Evolutionary conservation across 2,113 vertebrate species (phyloP), one percentile per base, ranked within the genome.

Genomic region (Vulpes ferrilata): DNA sequence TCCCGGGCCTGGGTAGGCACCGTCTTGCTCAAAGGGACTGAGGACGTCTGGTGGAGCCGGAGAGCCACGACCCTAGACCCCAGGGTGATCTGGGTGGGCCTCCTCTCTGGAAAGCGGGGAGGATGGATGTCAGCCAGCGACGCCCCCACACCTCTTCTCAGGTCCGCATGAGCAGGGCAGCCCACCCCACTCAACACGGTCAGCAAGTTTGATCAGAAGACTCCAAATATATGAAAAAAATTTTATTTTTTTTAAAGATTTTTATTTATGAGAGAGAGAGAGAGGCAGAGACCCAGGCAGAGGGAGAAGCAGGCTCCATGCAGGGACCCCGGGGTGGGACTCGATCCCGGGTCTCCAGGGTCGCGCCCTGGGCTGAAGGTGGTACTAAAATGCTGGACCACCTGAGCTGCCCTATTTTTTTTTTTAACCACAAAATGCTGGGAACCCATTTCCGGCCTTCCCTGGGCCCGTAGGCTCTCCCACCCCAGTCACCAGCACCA

Each of bases 401-500:
- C 43, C 43, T 43, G 43, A 5, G 43, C 43, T 43, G 43, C 43
- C 43, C 43, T 43, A 7, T 43, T 7, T n/a, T 64, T 20, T n/a
- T 81, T 35, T 27, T 13, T 51, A 30, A 62, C 83, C 57, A 76
- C 27, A 81, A 25, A 71, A 19, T 38, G 48, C 11, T 51, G 32
- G 57, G 51, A 94, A 20, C 71, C 38, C 57, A 90, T 16, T 81
- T 32, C 16, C 12, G 15, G 12, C 8, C 43, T 81, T 76, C 32
- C 9, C 7, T 78, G 27, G 51, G 7, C 20, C 17, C 25, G 2
- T n/a, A 6, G 2, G 11, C 0, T 4, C 3, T 6, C 19, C 15
- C 10, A 30, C 2, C 53, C 11, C 27, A 9, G 0, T 65, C 12
- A 7, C 25, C 7, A 3, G 2, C 20, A 32, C 84, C 48, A 13